Percentiles rank a stretch among this genome's conserved stretches.
Evolutionary conservation across 1,140 invertebrate species (phyloP).

Genomic region (Zaprionus africanus): DNA sequence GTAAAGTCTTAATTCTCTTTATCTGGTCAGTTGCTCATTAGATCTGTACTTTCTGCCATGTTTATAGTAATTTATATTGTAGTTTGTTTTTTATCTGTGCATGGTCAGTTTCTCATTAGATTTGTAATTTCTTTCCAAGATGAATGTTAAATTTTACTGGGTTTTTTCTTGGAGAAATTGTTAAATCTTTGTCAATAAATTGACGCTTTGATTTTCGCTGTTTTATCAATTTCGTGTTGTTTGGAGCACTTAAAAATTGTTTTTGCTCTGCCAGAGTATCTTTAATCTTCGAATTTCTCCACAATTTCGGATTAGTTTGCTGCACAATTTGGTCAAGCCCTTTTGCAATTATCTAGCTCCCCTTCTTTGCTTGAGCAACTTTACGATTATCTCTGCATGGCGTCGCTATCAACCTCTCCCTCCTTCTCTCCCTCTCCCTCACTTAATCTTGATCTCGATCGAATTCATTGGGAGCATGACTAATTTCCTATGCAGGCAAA

Average conservation of each 20-base stretch:
- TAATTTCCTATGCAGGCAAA: constrained; percentile 47
- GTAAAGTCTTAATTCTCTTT: neutral
- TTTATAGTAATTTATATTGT: too few relatives aligned
- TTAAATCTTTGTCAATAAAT: neutral
- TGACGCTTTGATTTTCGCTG: neutral
- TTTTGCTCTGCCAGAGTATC: constrained; percentile 11
- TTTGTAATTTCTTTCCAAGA: neutral
- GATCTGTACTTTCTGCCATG: neutral
- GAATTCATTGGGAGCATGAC: constrained; percentile 49
- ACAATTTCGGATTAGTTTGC: constrained; percentile 6
- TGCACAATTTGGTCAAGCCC: constrained; percentile 13
- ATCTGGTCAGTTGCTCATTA: neutral
- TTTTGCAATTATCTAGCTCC: neutral
- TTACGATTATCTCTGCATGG: constrained; percentile 52
- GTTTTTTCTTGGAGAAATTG: neutral
- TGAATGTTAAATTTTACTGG: neutral
- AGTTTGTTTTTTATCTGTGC: neutral
- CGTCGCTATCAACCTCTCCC: neutral
- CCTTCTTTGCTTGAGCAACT: constrained; percentile 40
- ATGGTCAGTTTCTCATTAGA: neutral
- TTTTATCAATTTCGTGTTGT: constrained; percentile 14
- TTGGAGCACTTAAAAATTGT: constrained; percentile 5
- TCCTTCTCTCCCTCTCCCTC: neutral
- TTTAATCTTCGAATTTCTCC: constrained; percentile 27
- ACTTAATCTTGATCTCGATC: constrained; percentile 43